These are phyloP conservation scores for Ecliptopera silaceata DNA, from an alignment of 2,888 invertebrate genomes.

Conservation along the genomic window DNA sequence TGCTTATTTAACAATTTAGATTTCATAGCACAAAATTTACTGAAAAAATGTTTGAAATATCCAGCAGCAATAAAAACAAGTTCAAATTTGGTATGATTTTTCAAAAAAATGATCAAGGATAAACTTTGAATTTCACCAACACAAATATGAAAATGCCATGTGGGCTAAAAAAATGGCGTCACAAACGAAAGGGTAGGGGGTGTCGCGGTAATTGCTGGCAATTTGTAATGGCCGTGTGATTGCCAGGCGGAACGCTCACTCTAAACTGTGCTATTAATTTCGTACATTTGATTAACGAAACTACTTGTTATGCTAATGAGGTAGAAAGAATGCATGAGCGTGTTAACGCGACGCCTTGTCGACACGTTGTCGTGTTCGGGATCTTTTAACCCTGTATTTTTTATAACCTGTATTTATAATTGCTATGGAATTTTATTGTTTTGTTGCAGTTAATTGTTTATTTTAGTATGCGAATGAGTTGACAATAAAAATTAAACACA, in stretches of 20 bases:
- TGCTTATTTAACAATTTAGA: no score
- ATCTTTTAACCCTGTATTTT: slow-evolving; percentile 70
- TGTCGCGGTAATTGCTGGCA: slow-evolving; percentile 76
- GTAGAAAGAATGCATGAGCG: slow-evolving; percentile 80
- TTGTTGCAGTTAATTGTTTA: neutral
- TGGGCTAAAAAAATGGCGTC: slow-evolving; percentile 55
- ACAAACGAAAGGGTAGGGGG: slow-evolving; percentile 59
- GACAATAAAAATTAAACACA: no score
- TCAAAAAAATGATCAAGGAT: neutral
- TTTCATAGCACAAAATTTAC: no score
- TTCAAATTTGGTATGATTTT: neutral
- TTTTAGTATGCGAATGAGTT: no score
- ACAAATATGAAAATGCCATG: slow-evolving; percentile 47
- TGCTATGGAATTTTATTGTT: slow-evolving; percentile 43
- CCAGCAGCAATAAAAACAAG: no score
- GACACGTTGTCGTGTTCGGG: slow-evolving; percentile 75
- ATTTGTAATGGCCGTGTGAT: slow-evolving; percentile 81
- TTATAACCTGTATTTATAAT: no score
- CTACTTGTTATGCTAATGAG: slow-evolving; percentile 82
- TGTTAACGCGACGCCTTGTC: slow-evolving; percentile 76
- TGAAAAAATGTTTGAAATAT: no score
- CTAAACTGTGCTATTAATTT: slow-evolving; percentile 82
- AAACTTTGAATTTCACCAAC: neutral
- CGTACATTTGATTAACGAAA: slow-evolving; percentile 83
- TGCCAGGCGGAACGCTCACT: slow-evolving; percentile 76